Evolutionary conservation across 53 echinoderm and acorn worm species (phyloP).

Genomic region (Temnopleurus reevesii): DNA sequence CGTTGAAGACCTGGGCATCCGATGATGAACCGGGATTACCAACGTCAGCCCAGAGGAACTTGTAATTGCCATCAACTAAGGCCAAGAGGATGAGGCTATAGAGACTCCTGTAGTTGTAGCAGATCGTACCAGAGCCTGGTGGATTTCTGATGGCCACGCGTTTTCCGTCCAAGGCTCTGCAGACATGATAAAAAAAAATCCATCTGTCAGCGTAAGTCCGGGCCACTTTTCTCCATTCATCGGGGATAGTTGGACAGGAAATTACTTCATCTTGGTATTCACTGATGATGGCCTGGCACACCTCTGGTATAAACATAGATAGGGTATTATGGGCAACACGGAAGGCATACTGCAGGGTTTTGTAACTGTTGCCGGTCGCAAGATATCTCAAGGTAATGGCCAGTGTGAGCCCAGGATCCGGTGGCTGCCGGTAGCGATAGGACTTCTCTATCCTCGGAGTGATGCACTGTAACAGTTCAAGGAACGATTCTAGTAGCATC

Average conservation of each 20-base stretch:
- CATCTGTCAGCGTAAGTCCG: no score
- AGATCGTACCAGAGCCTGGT: neutral
- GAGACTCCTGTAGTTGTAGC: slow-evolving; percentile 22
- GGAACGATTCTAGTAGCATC: no score
- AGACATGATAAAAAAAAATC: neutral
- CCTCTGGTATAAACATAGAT: neutral
- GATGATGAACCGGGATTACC: no score
- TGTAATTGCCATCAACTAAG: no score
- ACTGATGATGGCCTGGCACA: no score
- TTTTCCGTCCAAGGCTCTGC: slow-evolving; percentile 13
- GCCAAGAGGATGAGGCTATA: slow-evolving; percentile 52
- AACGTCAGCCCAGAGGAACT: no score
- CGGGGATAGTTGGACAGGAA: no score
- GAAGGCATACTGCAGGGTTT: neutral
- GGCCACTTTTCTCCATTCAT: no score
- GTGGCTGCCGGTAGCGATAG: neutral
- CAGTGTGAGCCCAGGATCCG: slow-evolving; percentile 35
- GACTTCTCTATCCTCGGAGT: no score
- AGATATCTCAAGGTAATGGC: slow-evolving; percentile 43
- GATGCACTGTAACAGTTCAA: slow-evolving; percentile 28
- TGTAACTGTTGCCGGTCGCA: slow-evolving; percentile 28
- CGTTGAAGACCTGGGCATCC: no score
- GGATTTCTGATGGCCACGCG: slow-evolving; percentile 21
- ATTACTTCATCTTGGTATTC: no score
- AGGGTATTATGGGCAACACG: slow-evolving; percentile 44